These are phyloP conservation scores for Phaethon lepturus DNA, from an alignment of 2,113 vertebrate genomes.

Conservation along the genomic window DNA sequence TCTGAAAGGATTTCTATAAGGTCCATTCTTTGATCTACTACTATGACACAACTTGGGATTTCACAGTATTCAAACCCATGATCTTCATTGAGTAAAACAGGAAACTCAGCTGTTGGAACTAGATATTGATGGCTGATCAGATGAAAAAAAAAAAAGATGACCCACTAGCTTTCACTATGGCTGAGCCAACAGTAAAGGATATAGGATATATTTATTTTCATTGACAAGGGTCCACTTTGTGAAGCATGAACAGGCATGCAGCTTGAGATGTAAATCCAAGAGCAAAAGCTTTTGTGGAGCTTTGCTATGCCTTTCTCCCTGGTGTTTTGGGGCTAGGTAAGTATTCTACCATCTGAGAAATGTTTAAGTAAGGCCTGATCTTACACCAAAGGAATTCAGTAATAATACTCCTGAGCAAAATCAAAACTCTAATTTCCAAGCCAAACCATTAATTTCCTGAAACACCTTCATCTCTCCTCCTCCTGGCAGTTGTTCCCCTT, in stretches of 20 bases:
- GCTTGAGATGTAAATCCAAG: not conserved
- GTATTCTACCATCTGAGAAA: not conserved
- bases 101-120: not conserved
- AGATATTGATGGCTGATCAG: not conserved
- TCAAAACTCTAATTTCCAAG: conserved; percentile 31
- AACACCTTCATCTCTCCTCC: conserved; percentile 13
- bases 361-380: not conserved
- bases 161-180: not conserved
- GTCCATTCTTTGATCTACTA: not conserved
- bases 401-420: conserved; percentile 43
- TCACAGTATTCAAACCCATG: not conserved
- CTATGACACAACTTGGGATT: not conserved
- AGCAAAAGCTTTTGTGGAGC: not conserved
- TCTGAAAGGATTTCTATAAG: not conserved
- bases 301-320: not conserved
- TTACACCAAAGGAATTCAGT: conserved; percentile 26
- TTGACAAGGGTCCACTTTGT: not conserved
- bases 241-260: not conserved
- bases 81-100: not conserved
- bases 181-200: not conserved
- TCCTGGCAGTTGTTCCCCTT: not conserved
- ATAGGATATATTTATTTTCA: not conserved
- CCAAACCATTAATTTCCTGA: conserved; percentile 14
- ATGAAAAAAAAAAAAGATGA: not conserved
- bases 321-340: not conserved